These are phyloP conservation scores for Drosophila dunni DNA, from an alignment of 1,140 invertebrate genomes.

Conservation along the genomic window DNA sequence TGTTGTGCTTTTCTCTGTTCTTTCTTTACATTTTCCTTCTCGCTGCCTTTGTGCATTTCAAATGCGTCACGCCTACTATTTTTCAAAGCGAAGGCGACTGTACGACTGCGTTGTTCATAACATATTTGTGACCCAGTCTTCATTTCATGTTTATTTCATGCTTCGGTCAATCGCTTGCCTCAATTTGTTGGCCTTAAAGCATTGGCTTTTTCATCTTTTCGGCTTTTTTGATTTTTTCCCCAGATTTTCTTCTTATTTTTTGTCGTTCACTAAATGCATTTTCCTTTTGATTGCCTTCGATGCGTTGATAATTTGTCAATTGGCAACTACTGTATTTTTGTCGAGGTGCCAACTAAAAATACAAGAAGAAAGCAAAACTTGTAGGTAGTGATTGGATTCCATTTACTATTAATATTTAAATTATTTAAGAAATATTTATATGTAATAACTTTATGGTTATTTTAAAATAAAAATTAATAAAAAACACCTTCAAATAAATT, in stretches of 20 bases:
- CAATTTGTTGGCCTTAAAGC: slow-evolving; percentile 21
- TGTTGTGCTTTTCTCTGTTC: slow-evolving; percentile 9
- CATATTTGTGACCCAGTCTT: slow-evolving; percentile 11
- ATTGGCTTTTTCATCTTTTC: slow-evolving; percentile 9
- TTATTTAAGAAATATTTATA: no score
- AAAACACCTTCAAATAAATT: no score
- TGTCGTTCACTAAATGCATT: slow-evolving; percentile 3
- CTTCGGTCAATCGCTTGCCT: slow-evolving; percentile 18
- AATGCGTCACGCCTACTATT: slow-evolving; percentile 20
- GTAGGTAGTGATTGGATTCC: no score
- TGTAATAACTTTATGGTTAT: no score
- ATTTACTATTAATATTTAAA: no score
- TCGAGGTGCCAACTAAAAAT: background rate
- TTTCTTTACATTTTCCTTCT: slow-evolving; percentile 35
- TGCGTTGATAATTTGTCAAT: slow-evolving; percentile 26
- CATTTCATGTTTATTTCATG: slow-evolving; percentile 32
- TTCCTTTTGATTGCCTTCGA: slow-evolving; percentile 5
- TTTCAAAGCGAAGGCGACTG: background rate
- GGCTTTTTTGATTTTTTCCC: background rate
- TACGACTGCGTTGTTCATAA: background rate
- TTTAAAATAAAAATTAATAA: no score
- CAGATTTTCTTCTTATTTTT: background rate
- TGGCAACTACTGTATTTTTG: background rate
- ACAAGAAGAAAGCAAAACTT: background rate
- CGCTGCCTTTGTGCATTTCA: slow-evolving; percentile 61